Evolutionary conservation across 2,888 invertebrate genomes (phyloP).

Genomic region (Leucoptera coffeella): DNA sequence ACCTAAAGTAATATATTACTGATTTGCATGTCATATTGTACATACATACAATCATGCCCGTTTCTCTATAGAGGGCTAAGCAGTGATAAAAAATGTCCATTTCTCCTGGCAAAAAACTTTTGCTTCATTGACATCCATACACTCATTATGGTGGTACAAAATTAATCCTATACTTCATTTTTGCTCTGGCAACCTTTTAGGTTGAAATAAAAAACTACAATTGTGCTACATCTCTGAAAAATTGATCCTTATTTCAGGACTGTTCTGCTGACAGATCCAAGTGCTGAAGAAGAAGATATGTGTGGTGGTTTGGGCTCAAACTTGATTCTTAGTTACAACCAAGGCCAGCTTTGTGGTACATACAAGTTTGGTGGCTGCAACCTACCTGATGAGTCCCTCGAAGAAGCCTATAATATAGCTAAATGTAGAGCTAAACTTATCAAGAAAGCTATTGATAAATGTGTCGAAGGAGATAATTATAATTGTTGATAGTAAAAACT

Average conservation of each 20-base stretch:
- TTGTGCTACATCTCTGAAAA: not conserved
- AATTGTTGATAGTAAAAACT: conserved; percentile 8
- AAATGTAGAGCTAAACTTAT: conserved; percentile 51
- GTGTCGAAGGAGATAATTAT: conserved; percentile 18
- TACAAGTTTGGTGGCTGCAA: conserved; percentile 73
- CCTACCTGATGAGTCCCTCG: conserved; percentile 50
- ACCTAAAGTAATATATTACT: not conserved
- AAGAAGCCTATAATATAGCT: conserved; percentile 55
- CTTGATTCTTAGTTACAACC: conserved; percentile 61
- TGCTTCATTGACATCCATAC: too few species aligned
- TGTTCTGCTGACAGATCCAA: conserved; percentile 61
- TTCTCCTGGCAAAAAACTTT: too few species aligned
- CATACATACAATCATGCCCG: too few species aligned
- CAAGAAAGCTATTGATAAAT: conserved; percentile 25
- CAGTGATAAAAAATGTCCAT: too few species aligned
- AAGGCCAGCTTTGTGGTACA: conserved; percentile 57
- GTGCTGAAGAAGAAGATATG: conserved; percentile 74
- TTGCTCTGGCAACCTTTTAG: too few species aligned
- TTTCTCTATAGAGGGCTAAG: too few species aligned
- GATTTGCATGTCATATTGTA: not conserved
- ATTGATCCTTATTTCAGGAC: not conserved
- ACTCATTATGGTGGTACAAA: too few species aligned
- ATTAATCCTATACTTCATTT: too few species aligned
- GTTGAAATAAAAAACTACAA: too few species aligned
- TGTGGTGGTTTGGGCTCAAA: conserved; percentile 57